Conservation (phyloP, 2,888 invertebrate species). For the Nephrotoma appendiculata region DNA sequence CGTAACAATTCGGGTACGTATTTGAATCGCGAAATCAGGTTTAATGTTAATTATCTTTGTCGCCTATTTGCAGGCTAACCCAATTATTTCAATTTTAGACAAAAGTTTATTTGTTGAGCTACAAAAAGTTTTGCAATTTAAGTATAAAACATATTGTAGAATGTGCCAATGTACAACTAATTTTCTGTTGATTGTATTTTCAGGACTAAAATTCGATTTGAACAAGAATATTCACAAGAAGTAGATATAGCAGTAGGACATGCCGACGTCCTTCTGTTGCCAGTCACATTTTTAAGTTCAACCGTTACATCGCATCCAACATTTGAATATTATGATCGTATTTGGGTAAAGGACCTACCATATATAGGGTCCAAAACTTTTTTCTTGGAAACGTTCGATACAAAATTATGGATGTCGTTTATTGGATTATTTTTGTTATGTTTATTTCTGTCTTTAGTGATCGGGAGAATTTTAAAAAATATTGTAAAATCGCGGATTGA, state of each 20-base stretch:
- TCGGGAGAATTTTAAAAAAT: background rate
- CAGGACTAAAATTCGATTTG: background rate
- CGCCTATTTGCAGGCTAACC: too few relatives aligned
- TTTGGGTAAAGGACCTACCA: background rate
- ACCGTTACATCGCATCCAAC: background rate
- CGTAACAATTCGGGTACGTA: background rate
- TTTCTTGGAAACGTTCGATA: background rate
- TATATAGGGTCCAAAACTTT: background rate
- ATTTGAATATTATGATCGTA: background rate
- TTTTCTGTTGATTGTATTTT: background rate
- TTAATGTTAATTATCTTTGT: background rate
- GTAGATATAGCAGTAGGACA: background rate
- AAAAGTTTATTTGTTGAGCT: background rate
- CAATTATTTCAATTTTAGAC: background rate
- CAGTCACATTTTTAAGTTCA: background rate
- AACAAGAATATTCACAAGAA: too few relatives aligned
- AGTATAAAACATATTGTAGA: background rate
- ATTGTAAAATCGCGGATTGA: background rate
- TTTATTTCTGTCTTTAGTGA: background rate
- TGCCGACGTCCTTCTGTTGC: background rate
- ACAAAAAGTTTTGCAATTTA: background rate
- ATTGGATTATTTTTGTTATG: background rate
- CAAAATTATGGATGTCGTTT: too few relatives aligned
- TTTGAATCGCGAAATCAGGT: background rate
- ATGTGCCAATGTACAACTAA: background rate